Base-by-base conservation (phyloP, 2,797 vertebrate species). In the Huso huso region DNA sequence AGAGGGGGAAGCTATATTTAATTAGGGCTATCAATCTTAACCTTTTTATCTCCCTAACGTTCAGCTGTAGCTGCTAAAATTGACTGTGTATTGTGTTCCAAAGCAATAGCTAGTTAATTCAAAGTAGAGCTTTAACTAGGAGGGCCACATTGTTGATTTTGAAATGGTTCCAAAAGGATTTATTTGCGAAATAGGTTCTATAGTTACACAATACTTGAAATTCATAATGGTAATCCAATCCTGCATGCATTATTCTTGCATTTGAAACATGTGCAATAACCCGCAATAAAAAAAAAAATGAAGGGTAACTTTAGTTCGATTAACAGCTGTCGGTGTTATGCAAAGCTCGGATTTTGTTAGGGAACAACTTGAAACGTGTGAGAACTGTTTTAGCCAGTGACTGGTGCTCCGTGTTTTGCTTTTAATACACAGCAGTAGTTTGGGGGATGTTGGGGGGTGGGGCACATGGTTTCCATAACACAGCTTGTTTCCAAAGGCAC, bases 1-100 rank as follows among this genome's bases (percentile, higher is more conserved):
- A 80, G 79, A 87, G 85, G 23, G 82, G 84, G 80, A 74, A 74
- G 77, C 76, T 84, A 85, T 83, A 89, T 89, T 91, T 91, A 89
- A 91, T 90, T 89, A 87, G 82, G 82, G 75, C 85, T 84, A 90
- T 91, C 88, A 83, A 84, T 91, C 90, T 89, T 90, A 91, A 91
- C 90, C 90, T 87, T 37, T 37, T 37, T 87, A 87, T 89, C 87
- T 88, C 80, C 82, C 74, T 80, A 78, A 87, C 86, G 87, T 90
- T 37, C 23, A 37, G 85, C 85, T 91, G 83, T 86, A 85, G 75
- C 82, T 85, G 81, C 81, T 76, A 77, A 86, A 88, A 85, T 66
- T 64, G 53, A 61, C 74, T 18, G 77, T 63, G 67, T 67, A 81
- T 86, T 87, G 83, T 86, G 72, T 78, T 55, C 76, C 68, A 70